Percentiles rank a stretch among this genome's conserved stretches.
Conservation (phyloP, 2,888 invertebrate genomes). For the Pseudolycoriella hygida region DNA sequence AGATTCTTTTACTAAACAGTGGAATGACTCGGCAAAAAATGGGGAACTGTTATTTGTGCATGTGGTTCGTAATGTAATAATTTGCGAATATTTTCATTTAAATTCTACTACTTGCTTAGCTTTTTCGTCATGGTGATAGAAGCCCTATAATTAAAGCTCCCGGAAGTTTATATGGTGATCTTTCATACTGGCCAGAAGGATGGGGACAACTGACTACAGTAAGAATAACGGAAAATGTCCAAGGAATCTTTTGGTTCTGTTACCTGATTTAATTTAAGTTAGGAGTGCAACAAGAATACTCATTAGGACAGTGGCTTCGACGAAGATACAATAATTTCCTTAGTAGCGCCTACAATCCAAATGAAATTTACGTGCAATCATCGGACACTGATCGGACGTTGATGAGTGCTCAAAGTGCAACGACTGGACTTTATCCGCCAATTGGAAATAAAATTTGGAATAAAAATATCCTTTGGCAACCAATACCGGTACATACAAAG, state of each 20-base stretch:
- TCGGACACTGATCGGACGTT: constrained; percentile 81
- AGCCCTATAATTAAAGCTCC: too few relatives aligned
- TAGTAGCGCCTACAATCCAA: constrained; percentile 32
- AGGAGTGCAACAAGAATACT: constrained; percentile 58
- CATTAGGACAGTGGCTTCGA: constrained; percentile 59
- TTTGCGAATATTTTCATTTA: too few relatives aligned
- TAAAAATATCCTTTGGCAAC: constrained; percentile 46
- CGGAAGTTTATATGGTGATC: too few relatives aligned
- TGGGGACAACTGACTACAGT: constrained; percentile 80
- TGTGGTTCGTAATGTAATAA: too few relatives aligned
- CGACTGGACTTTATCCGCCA: constrained; percentile 63
- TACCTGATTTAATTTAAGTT: constrained; percentile 24
- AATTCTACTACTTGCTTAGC: too few relatives aligned
- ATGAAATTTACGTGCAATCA: constrained; percentile 42
- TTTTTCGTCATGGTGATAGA: too few relatives aligned
- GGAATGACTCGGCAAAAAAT: too few relatives aligned
- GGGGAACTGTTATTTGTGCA: too few relatives aligned
- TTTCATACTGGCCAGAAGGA: constrained; percentile 60
- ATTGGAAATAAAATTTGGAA: constrained; percentile 40
- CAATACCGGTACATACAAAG: constrained; percentile 56
- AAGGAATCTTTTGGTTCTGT: not conserved
- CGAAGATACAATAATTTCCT: constrained; percentile 47
- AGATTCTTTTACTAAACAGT: too few relatives aligned
- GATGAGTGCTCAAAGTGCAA: constrained; percentile 68
- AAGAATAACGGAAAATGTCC: constrained; percentile 19